phyloP scores from a whole-genome alignment of 2,888 invertebrate genomes.

The Tryphoninae sp. region DNA sequence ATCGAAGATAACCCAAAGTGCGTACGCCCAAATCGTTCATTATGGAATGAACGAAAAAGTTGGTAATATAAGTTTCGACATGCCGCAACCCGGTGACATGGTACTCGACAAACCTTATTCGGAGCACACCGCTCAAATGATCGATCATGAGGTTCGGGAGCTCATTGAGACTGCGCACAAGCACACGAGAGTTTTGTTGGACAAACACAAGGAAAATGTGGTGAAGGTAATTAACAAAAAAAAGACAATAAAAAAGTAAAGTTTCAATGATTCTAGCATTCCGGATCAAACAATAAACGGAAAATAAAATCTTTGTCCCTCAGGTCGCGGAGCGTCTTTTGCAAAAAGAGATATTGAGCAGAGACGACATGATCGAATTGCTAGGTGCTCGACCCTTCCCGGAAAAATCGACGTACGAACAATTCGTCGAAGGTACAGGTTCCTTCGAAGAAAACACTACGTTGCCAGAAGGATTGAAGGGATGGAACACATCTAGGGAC shows the following conservation, averaged over 20 bases:
- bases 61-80: conserved; percentile 97
- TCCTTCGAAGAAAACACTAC: conserved; percentile 98
- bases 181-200: conserved; percentile 90
- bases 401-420: conserved; percentile 99
- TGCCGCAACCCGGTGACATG: conserved; percentile 96
- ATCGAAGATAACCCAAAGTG: conserved; percentile 90
- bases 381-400: conserved; percentile 97
- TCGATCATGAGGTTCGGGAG: conserved; percentile 94
- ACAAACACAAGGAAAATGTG: conserved; percentile 92
- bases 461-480: conserved; percentile 96
- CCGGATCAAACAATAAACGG: neutral
- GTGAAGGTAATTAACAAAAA: conserved; percentile 84
- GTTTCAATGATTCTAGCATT: too few species aligned
- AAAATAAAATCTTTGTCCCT: neutral
- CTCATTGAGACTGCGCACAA: conserved; percentile 91
- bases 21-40: conserved; percentile 98
- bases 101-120: conserved; percentile 98
- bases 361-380: conserved; percentile 98
- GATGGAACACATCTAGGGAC: conserved; percentile 92
- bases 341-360: conserved; percentile 96
- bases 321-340: conserved; percentile 92
- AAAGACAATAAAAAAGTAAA: neutral
- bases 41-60: conserved; percentile 99
- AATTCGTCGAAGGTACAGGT: conserved; percentile 99
- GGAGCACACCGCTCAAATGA: conserved; percentile 97